Conservation (phyloP, 2,888 invertebrate genomes). For the Syrphus vitripennis region DNA sequence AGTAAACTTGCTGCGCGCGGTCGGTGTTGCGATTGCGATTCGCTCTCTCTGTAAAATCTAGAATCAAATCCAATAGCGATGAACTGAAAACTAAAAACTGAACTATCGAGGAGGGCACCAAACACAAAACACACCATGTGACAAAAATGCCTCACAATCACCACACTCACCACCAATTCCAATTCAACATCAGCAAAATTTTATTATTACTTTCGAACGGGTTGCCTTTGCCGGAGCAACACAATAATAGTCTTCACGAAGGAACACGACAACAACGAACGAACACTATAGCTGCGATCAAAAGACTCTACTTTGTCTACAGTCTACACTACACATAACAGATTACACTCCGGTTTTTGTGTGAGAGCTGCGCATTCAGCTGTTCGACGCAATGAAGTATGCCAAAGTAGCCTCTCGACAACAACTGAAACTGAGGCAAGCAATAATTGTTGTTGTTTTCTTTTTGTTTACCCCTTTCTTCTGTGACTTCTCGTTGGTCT, state of each 20-base stretch:
- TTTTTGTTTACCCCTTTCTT: background rate
- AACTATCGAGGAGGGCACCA: background rate
- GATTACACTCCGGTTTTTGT: conserved; percentile 5
- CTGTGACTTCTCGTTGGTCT: background rate
- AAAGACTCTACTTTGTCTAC: conserved; percentile 10
- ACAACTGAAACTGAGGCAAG: background rate
- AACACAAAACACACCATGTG: background rate
- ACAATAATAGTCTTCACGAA: background rate
- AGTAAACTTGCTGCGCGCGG: background rate
- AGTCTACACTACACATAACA: no score
- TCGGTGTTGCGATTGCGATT: background rate
- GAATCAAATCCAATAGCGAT: background rate
- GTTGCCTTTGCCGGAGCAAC: background rate
- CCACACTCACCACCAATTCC: background rate
- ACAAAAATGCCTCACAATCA: conserved; percentile 9
- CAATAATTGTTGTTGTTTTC: background rate
- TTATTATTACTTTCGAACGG: conserved; percentile 15
- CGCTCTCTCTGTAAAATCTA: background rate
- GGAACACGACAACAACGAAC: background rate
- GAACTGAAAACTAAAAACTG: no score
- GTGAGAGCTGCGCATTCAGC: conserved; percentile 19
- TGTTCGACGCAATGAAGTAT: conserved; percentile 20
- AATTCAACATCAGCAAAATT: background rate
- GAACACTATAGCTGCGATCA: background rate
- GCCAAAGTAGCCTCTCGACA: background rate